These are phyloP conservation scores for Creontiades dilutus DNA, from an alignment of 2,888 invertebrate species.

Conservation along the genomic window DNA sequence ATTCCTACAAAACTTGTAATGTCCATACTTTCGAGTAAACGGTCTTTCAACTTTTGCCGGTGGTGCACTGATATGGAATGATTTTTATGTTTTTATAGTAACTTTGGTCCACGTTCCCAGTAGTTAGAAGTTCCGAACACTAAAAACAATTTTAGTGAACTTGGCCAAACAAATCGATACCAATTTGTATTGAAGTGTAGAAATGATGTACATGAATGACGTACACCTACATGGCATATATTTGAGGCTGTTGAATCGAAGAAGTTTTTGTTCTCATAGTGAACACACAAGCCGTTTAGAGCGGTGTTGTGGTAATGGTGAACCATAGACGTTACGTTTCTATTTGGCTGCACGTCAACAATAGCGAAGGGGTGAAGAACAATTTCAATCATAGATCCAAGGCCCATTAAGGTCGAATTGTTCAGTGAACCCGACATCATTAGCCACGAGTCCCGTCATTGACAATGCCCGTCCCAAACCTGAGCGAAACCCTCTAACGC, in stretches of 20 bases:
- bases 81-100: no score
- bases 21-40: no score
- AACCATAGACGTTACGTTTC: not conserved
- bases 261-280: not conserved
- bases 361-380: constrained; percentile 5
- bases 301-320: not conserved
- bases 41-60: no score
- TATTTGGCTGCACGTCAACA: constrained; percentile 22
- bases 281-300: not conserved
- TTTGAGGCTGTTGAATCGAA: not conserved
- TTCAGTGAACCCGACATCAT: constrained; percentile 15
- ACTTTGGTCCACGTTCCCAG: no score
- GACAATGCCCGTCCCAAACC: not conserved
- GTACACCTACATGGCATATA: not conserved
- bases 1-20: no score
- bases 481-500: not conserved
- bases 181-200: no score
- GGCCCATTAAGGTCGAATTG: constrained; percentile 30
- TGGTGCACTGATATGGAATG: no score
- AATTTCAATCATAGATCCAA: constrained; percentile 35
- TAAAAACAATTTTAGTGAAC: no score
- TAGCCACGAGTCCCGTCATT: not conserved
- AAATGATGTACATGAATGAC: no score
- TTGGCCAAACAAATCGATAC: no score
- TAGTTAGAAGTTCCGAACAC: no score